phyloP scores from a whole-genome alignment of 2,113 vertebrate species.

The Sialia sialis region DNA sequence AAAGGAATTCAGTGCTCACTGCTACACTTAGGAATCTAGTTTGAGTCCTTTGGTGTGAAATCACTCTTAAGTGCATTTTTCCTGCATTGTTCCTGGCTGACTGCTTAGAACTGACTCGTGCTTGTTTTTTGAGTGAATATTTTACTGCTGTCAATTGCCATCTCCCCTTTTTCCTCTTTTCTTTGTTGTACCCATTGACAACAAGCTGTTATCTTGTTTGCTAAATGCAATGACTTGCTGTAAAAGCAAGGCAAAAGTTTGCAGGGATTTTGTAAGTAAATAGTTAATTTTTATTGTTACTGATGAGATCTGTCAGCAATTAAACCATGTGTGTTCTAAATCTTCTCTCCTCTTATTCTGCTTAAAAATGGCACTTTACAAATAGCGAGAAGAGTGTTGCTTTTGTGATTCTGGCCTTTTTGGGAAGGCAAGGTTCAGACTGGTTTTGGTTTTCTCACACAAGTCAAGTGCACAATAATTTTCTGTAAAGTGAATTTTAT shows the following conservation, averaged over 20 bases:
- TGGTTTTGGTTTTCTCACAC: not conserved
- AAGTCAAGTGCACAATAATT: not conserved
- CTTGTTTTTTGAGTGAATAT: not conserved
- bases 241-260: not conserved
- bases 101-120: not conserved
- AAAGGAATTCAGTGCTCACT: not conserved
- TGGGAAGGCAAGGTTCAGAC: not conserved
- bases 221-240: not conserved
- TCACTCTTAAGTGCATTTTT: not conserved
- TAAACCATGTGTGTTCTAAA: conserved; percentile 18
- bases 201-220: not conserved
- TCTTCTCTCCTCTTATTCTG: not conserved
- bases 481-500: not conserved
- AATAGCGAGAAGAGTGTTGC: conserved; percentile 1
- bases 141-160: not conserved
- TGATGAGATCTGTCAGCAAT: conserved; percentile 17
- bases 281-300: not conserved
- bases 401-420: conserved; percentile 5
- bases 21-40: not conserved
- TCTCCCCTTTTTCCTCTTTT: not conserved
- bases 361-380: not conserved
- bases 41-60: not conserved
- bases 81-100: not conserved
- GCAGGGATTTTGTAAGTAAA: not conserved
- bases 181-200: not conserved